Base-by-base conservation (phyloP, 1,140 invertebrate species). In the Apolygus lucorum region DNA sequence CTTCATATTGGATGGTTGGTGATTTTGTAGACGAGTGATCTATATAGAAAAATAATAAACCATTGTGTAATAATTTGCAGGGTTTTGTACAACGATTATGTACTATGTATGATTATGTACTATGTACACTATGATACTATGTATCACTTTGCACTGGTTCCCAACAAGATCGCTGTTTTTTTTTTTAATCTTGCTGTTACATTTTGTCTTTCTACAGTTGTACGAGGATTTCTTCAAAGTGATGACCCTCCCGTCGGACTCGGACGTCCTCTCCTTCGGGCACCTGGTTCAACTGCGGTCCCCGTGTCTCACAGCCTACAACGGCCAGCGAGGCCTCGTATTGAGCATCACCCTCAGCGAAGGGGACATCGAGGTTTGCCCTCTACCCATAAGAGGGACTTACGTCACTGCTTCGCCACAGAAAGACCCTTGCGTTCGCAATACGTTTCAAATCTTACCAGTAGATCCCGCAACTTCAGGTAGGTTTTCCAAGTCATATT, bases 371-470 rank as follows among this genome's bases (percentile, higher is more conserved):
- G 54, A 59, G 22, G 2, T 22, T 8, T 24, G 4, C 22, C 54
- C 54, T 17, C 4, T 4, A 4, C 2, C 22, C 22, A 14, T 59
- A 17, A 4, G 4, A 14, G 54, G 54, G 11, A 4, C 22, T 4
- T 4, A 59, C 4, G 8, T 59, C 2, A 59, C 54, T 59, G 54
- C 22, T 11, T 11, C 54, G 8, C 11, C 11, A 4, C 13, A 11
- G 11, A 24, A 59, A 59, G 22, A 11, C 11, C 54, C 54, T 4
- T 17, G 54, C 22, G 54, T 24, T 13, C 54, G 54, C 4, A 59
- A 59, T 22, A 59, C 54, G 11, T 59, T 59, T 59, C 54, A 59
- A 24, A 59, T 59, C 54, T 4, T 59, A 14, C 54, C 54, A 24
- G 11, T 59, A 4, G 54, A 59, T 11, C 54, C 34, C n/a, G n/a